Evolutionary conservation across 2,888 invertebrate genomes (phyloP), one percentile per base, ranked within the genome.

Genomic region (Phortica magna): DNA sequence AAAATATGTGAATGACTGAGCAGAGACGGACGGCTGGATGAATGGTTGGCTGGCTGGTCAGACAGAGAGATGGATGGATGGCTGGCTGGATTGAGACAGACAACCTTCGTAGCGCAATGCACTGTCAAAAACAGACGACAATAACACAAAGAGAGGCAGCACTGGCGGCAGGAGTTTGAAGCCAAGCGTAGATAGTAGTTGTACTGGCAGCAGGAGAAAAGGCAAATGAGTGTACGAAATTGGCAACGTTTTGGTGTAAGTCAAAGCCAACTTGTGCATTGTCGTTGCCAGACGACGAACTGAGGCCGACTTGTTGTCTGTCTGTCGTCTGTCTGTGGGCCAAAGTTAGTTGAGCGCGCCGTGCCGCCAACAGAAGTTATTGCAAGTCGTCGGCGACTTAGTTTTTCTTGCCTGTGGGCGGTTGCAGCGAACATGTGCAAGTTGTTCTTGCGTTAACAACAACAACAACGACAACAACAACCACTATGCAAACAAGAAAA

Each of bases 41-140:
- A 48, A 2, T 48, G 19, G 7, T 2, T 19, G 59, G 17, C 5
- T 48, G 19, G 7, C 7, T 19, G 59, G 17, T 14, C 65, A 65
- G 31, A 39, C 65, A 65, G 65, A 65, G 2, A 39, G 65, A 41
- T 12, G 14, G 65, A 65, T 65, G 31, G 31, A 0, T n/a, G 5
- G 65, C 6, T 17, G 39, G 39, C 14, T 9, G 10, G 10, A 17
- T 61, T 61, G 61, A 61, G 61, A 61, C 61, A 61, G 61, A 17
- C 61, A 61, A 61, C 61, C 61, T 61, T 65, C 65, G 41, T 65
- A 41, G 10, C 12, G 53, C 65, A 41, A 65, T 31, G 41, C 41
- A 65, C 31, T 65, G 65, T 39, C 61, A 61, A 61, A 61, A 61
- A 17, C 22, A 61, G 61, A 61, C 61, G 48, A 48, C 48, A 48